Evolutionary conservation across 1,140 invertebrate species (phyloP), one percentile per base, ranked within the genome.

Genomic region (Alviniconcha marisindica): DNA sequence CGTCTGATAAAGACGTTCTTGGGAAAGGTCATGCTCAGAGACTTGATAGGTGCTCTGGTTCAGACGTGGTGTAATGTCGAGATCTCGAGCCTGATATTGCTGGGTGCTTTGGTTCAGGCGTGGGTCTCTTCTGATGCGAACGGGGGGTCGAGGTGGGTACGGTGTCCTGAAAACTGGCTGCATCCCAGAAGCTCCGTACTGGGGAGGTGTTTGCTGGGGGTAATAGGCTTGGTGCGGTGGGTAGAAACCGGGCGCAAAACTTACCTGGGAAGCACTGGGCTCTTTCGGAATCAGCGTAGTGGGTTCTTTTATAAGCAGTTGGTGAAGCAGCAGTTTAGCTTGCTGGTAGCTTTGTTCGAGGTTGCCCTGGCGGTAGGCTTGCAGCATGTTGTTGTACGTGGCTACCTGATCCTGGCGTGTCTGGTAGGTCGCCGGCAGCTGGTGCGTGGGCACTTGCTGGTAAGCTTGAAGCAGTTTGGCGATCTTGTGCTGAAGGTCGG

Each of bases 41-140:
- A 40, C 38, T 28, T 71, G 69, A 40, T 33, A 71, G 63, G 28
- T 66, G 69, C 69, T 71, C 21, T 71, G 69, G 69, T 71, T 71
- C 36, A 71, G 69, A 71, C 69, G 69, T 21, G 69, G 69, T 21
- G 69, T 71, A 14, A 71, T 40, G 21, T 71, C 24, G 28, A 36
- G 69, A 40, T 36, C 36, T 0, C 2, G 69, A 5, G 33, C 40
- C 24, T 38, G 69, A 5, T 18, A 71, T 2, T 40, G 33, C 33
- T 71, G 33, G 14, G 31, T 40, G 36, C 69, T 71, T 18, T 33
- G 24, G 69, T 71, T 71, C 69, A 71, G 69, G 3, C 69, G 69
- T 18, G 69, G 69, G 36, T 71, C 69, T 38, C 69, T 14, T 2
- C 69, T 31, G 14, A 36, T 24, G 69, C 69, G 69, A 71, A 14